A percentile compares a stretch with the other conserved stretches of the same genome.
These are phyloP conservation scores for Hepsetus odoe DNA, from an alignment of 2,113 vertebrate genomes.

Conservation along the genomic window DNA sequence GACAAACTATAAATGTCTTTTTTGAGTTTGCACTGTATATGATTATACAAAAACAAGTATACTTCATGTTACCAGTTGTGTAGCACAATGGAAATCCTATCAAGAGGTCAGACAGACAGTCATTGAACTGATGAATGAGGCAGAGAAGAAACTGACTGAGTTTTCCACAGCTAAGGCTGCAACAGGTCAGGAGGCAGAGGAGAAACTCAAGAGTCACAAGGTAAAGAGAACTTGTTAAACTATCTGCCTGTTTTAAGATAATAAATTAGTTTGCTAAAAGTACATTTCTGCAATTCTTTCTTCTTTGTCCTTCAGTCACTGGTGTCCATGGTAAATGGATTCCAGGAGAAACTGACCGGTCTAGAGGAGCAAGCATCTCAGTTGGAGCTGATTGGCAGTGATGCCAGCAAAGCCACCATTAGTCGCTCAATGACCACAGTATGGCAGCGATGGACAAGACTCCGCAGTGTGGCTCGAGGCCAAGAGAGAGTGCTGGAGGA, in stretches of 20 bases:
- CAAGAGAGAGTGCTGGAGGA: conserved; percentile 92
- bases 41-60: background rate
- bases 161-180: conserved; percentile 88
- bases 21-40: background rate
- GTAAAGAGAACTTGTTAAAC: conserved; percentile 61
- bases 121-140: conserved; percentile 91
- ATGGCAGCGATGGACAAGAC: conserved; percentile 94
- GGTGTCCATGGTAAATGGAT: conserved; percentile 84
- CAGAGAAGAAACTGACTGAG: conserved; percentile 91
- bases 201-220: conserved; percentile 86
- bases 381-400: conserved; percentile 86
- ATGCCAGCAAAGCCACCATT: conserved; percentile 89
- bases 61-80: conserved; percentile 75
- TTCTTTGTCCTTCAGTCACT: conserved; percentile 76
- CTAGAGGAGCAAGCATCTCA: conserved; percentile 86
- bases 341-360: conserved; percentile 86
- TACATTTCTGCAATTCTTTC: background rate
- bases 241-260: background rate
- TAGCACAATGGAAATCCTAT: conserved; percentile 87
- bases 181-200: conserved; percentile 83
- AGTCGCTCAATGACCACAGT: conserved; percentile 91
- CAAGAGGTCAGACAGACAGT: conserved; percentile 88
- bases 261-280: background rate
- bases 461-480: conserved; percentile 86
- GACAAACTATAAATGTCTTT: too few relatives aligned